Conservation (phyloP, 2,113 vertebrate species). For the Sebastes fasciatus region DNA sequence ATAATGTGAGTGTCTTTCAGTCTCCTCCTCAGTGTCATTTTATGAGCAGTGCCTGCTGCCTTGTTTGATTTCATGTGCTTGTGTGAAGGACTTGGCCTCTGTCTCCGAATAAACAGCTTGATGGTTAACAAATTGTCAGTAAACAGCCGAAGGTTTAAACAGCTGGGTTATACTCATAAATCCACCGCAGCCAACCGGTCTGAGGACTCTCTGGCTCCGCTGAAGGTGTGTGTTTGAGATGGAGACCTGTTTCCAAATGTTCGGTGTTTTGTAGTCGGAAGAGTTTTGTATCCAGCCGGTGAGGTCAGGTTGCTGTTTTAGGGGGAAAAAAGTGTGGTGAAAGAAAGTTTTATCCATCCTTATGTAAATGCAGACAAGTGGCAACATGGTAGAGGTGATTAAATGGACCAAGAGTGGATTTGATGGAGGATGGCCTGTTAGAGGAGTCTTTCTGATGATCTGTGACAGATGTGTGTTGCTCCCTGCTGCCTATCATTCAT, state of each 20-base stretch:
- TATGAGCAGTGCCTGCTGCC: constrained; percentile 36
- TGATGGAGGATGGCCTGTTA: constrained; percentile 17
- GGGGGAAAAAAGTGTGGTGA: not conserved
- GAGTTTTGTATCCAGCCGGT: not conserved
- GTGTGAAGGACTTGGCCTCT: constrained; percentile 74
- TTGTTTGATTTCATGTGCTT: constrained; percentile 79
- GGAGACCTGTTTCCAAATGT: constrained; percentile 23
- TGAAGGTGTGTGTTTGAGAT: constrained; percentile 37
- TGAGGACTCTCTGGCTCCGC: constrained; percentile 12
- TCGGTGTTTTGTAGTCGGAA: not conserved
- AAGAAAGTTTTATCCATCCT: not conserved
- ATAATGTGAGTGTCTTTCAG: constrained; percentile 12
- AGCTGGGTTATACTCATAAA: constrained; percentile 80
- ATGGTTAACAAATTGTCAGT: constrained; percentile 81
- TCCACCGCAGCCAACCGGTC: constrained; percentile 27
- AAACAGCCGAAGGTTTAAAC: constrained; percentile 83
- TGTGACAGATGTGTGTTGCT: constrained; percentile 7
- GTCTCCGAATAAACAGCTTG: constrained; percentile 83
- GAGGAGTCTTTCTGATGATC: constrained; percentile 24
- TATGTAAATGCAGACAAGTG: not conserved
- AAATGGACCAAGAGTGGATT: not conserved
- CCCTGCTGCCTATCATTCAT: constrained; percentile 47
- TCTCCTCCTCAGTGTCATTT: constrained; percentile 36
- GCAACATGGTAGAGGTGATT: constrained; percentile 5
- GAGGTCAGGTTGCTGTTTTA: not conserved